Evolutionary conservation across 2,113 vertebrate species (phyloP).

Genomic region (Malurus alboscapulatus): DNA sequence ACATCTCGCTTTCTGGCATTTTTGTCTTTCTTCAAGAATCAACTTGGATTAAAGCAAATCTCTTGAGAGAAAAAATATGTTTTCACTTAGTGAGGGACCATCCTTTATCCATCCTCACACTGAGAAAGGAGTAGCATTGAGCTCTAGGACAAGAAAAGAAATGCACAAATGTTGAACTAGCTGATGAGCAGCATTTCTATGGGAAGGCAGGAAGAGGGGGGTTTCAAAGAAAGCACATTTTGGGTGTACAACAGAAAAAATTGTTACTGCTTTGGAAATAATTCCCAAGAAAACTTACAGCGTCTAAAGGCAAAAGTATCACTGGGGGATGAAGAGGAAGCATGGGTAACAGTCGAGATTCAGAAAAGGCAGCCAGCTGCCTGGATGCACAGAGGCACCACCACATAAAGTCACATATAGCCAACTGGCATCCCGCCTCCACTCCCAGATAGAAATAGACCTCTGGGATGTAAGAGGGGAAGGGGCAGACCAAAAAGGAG

Average conservation of each 20-base stretch:
- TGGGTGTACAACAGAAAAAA: not conserved
- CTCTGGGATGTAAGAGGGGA: not conserved
- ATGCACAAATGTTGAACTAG: not conserved
- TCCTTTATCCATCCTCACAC: not conserved
- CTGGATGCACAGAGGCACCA: not conserved
- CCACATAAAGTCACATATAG: not conserved
- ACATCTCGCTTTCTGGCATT: not conserved
- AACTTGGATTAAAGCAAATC: constrained; percentile 5
- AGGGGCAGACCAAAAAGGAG: not conserved
- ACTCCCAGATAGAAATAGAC: not conserved
- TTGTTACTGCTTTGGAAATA: not conserved
- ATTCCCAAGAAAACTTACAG: not conserved
- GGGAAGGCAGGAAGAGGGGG: not conserved
- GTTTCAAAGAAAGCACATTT: not conserved
- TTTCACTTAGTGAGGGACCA: constrained; percentile 1
- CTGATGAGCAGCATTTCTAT: not conserved
- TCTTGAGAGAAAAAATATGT: constrained; percentile 3
- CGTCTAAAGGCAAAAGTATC: not conserved
- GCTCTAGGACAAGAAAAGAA: not conserved
- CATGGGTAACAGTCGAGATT: not conserved
- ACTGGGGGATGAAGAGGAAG: not conserved
- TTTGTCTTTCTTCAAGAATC: constrained; percentile 18
- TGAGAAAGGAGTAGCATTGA: not conserved
- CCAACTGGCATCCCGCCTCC: not conserved
- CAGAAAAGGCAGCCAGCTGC: not conserved